phyloP scores from a whole-genome alignment of 2,797 vertebrate genomes.

The Meda fulgida region DNA sequence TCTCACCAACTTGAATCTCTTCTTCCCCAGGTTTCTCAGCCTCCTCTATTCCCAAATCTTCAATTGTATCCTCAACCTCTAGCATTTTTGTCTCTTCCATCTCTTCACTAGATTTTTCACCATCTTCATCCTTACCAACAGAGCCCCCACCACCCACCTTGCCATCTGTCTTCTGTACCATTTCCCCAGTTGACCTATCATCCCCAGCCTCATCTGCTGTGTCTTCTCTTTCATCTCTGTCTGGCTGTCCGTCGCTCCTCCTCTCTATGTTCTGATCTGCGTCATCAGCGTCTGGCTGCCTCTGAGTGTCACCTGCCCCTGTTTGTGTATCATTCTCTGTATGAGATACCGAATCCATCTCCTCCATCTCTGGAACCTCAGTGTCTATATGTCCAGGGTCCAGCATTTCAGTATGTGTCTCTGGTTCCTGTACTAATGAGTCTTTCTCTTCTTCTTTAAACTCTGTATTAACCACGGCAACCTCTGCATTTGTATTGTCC shows the following conservation, averaged over 20 bases:
- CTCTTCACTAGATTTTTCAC: constrained; percentile 33
- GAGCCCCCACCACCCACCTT: background rate
- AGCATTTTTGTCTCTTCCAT: constrained; percentile 20
- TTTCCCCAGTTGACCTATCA: constrained; percentile 31
- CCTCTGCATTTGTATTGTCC: constrained; percentile 25
- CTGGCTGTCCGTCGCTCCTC: constrained; percentile 6
- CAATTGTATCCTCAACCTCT: constrained; percentile 28
- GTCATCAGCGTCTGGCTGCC: constrained; percentile 14
- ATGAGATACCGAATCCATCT: constrained; percentile 50
- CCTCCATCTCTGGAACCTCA: constrained; percentile 62
- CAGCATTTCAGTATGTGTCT: constrained; percentile 52
- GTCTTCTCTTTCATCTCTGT: constrained; percentile 40
- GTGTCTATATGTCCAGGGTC: constrained; percentile 59
- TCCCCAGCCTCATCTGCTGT: constrained; percentile 6
- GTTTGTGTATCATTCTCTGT: constrained; percentile 54
- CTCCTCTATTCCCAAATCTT: constrained; percentile 46
- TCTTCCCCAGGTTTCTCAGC: constrained; percentile 37
- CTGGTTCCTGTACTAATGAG: constrained; percentile 37
- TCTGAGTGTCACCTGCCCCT: constrained; percentile 36
- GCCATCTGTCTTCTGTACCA: constrained; percentile 13
- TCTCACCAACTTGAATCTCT: constrained; percentile 38
- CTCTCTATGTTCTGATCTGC: background rate
- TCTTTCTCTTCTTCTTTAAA: constrained; percentile 62
- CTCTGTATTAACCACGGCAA: constrained; percentile 51
- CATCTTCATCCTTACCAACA: constrained; percentile 20